Conservation (phyloP, 2,113 vertebrate species). For the Struthio camelus region DNA sequence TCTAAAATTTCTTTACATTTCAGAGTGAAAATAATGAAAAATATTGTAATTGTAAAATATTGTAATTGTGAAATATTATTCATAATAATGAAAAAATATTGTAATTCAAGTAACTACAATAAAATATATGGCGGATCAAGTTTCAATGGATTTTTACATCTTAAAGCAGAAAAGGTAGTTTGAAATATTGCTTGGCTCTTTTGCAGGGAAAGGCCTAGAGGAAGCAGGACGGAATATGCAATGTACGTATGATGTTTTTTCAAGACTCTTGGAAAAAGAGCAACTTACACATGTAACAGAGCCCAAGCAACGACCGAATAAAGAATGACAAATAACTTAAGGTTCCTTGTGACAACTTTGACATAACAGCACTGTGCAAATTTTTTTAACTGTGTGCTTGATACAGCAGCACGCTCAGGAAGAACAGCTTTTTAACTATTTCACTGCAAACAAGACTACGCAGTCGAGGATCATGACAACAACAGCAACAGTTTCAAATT, state of each 20-base stretch:
- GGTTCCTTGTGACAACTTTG: conserved; percentile 43
- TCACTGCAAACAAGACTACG: neutral
- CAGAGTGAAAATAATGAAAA: too few relatives aligned
- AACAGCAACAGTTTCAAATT: neutral
- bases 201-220: neutral
- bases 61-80: too few relatives aligned
- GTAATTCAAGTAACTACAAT: neutral
- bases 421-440: neutral
- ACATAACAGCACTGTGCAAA: neutral
- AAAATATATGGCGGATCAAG: neutral
- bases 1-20: neutral
- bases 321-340: conserved; percentile 21
- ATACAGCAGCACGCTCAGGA: neutral
- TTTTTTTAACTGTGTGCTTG: neutral
- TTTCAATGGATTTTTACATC: neutral
- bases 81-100: neutral
- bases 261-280: conserved; percentile 27
- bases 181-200: neutral
- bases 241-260: neutral
- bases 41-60: neutral
- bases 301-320: neutral
- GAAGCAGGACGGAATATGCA: neutral
- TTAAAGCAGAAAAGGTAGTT: neutral
- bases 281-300: neutral
- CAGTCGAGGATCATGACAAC: neutral